Evolutionary conservation across 2,113 vertebrate genomes (phyloP), one percentile per base, ranked within the genome.

Genomic region (Harpagus bidentatus): DNA sequence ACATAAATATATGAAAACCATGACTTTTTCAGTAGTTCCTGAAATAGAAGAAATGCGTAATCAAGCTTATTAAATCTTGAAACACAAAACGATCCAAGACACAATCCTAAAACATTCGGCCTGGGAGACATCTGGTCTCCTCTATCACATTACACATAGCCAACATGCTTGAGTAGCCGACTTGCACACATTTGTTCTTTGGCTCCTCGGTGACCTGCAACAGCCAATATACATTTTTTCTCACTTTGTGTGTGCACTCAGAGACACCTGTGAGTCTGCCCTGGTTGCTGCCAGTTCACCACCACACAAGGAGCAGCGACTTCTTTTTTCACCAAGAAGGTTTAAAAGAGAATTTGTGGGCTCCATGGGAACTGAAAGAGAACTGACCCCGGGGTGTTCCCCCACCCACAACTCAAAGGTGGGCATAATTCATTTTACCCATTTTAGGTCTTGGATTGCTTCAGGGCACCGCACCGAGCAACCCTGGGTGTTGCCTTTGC

Each of bases 401-500:
- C 29, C n/a, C 23, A 11, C 8, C 3, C 45, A 69, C 13, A 56
- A 31, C 31, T 58, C 45, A 56, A 56, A 81, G 43, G 31, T 17
- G 34, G 28, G 4, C 11, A 16, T 25, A 25, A 66, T 29, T 61
- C 0, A 13, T 56, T 28, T 13, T 17, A 62, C 6, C 32, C 10
- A 3, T 31, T 67, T 59, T 26, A 56, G 13, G 34, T 22, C 5
- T 62, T 16, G 6, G 67, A 47, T 50, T 18, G 2, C 7, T 8
- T 53, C 52, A 29, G 15, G 15, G 16, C 22, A 5, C 38, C 21
- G 15, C 45, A 3, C 15, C 2, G 4, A 69, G 25, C 45, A 13
- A 6, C n/a, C 23, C 29, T 6, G 16, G 8, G 62, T 2, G 5
- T 26, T 38, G 9, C 58, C 32, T 38, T 47, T 0, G 2, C 0